Evolutionary conservation across 1,140 invertebrate genomes (phyloP).

Genomic region (Charaxes varanes): DNA sequence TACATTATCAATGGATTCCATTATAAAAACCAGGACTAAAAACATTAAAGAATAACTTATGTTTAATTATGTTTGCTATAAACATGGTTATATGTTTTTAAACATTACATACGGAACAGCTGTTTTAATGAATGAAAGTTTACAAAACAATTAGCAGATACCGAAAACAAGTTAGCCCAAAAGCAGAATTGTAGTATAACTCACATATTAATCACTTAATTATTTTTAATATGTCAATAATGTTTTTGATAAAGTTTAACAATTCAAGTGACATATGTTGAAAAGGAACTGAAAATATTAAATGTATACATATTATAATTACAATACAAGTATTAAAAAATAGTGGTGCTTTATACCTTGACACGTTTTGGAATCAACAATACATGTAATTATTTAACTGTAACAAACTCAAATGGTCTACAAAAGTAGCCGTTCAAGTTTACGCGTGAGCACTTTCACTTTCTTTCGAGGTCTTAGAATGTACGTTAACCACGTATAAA

Average conservation of each 20-base stretch:
- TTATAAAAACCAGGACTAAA: not conserved
- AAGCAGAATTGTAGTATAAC: no score
- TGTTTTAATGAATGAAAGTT: conserved; percentile 18
- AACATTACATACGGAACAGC: conserved; percentile 6
- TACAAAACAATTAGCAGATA: conserved; percentile 20
- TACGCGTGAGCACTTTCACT: conserved; percentile 33
- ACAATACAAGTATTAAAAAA: no score
- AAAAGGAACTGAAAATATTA: not conserved
- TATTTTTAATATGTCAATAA: not conserved
- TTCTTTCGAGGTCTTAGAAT: conserved; percentile 21
- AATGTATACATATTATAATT: not conserved
- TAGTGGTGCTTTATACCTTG: no score
- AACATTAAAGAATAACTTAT: not conserved
- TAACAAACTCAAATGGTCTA: not conserved
- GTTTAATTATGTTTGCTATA: not conserved
- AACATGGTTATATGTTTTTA: conserved; percentile 10
- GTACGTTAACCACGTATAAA: conserved; percentile 15
- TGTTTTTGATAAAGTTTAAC: no score
- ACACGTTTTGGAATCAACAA: no score
- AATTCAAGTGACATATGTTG: no score
- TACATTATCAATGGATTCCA: conserved; percentile 2
- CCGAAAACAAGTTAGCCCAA: conserved; percentile 10
- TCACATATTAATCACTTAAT: not conserved
- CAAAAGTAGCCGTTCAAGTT: conserved; percentile 6
- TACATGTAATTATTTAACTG: no score